These are phyloP conservation scores for Scleropages formosus DNA, from an alignment of 2,797 vertebrate genomes.

Conservation along the genomic window DNA sequence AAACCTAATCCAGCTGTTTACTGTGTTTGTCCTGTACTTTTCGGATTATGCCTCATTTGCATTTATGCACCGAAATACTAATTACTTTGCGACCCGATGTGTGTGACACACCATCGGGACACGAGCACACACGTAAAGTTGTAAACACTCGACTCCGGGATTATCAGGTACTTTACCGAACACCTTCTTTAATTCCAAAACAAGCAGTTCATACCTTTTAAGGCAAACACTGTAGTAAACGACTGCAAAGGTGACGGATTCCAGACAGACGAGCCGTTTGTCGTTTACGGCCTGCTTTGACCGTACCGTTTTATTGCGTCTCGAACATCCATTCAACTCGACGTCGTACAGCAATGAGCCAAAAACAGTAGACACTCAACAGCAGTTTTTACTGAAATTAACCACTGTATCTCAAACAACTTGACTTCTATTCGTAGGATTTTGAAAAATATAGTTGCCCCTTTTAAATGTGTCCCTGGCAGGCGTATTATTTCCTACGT, in stretches of 20 bases:
- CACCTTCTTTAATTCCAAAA: constrained; percentile 39
- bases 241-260: constrained; percentile 51
- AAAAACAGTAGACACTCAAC: constrained; percentile 37
- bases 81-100: constrained; percentile 37
- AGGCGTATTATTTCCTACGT: too few species aligned
- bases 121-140: constrained; percentile 27
- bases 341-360: constrained; percentile 18
- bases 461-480: background rate
- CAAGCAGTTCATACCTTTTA: constrained; percentile 43
- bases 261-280: constrained; percentile 56
- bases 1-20: too few species aligned
- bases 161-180: constrained; percentile 51
- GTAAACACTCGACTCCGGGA: constrained; percentile 30
- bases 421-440: too few species aligned
- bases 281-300: constrained; percentile 52
- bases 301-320: constrained; percentile 42
- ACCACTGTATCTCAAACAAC: constrained; percentile 59
- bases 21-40: background rate
- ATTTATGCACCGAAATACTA: constrained; percentile 10
- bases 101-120: constrained; percentile 45
- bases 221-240: constrained; percentile 47
- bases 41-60: background rate
- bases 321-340: constrained; percentile 41
- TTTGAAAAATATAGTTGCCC: too few species aligned
- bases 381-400: constrained; percentile 51